These are phyloP conservation scores for Psylliodes chrysocephalus DNA, from an alignment of 2,888 invertebrate genomes.

Conservation along the genomic window DNA sequence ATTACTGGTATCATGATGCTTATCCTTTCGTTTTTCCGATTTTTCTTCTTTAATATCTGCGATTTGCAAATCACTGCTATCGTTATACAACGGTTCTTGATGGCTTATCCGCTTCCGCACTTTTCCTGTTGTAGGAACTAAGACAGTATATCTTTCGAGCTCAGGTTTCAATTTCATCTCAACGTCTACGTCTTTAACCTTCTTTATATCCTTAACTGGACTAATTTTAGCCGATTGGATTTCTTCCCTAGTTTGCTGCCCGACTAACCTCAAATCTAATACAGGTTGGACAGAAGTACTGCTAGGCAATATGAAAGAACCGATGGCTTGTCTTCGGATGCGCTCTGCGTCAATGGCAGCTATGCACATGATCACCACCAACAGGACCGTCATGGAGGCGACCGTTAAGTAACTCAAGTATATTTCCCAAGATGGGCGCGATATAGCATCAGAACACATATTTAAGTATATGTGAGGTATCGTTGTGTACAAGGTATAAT, in stretches of 20 bases:
- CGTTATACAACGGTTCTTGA: constrained; percentile 42
- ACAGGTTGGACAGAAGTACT: constrained; percentile 70
- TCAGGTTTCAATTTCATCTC: constrained; percentile 47
- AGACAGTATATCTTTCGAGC: constrained; percentile 54
- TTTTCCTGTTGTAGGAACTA: constrained; percentile 59
- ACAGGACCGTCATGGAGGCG: constrained; percentile 71
- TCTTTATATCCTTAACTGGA: constrained; percentile 49
- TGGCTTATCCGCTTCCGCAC: constrained; percentile 58
- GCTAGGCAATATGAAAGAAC: constrained; percentile 63
- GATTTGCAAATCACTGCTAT: constrained; percentile 12
- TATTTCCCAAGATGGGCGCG: constrained; percentile 82
- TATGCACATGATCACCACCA: constrained; percentile 72
- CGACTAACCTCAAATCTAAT: constrained; percentile 70
- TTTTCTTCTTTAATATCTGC: constrained; percentile 44
- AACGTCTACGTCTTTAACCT: constrained; percentile 34
- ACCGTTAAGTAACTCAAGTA: constrained; percentile 73
- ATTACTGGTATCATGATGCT: constrained; percentile 13
- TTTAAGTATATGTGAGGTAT: constrained; percentile 72
- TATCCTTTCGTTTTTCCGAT: constrained; percentile 33
- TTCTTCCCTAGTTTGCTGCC: constrained; percentile 63
- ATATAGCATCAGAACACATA: constrained; percentile 74
- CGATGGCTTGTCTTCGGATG: constrained; percentile 69
- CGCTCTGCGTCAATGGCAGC: constrained; percentile 79
- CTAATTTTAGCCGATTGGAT: constrained; percentile 51
- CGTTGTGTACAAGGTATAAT: constrained; percentile 77